A percentile compares a stretch with the other conserved stretches of the same genome.
Conservation (phyloP, 2,888 invertebrate genomes). For the Osmoderma eremita region DNA sequence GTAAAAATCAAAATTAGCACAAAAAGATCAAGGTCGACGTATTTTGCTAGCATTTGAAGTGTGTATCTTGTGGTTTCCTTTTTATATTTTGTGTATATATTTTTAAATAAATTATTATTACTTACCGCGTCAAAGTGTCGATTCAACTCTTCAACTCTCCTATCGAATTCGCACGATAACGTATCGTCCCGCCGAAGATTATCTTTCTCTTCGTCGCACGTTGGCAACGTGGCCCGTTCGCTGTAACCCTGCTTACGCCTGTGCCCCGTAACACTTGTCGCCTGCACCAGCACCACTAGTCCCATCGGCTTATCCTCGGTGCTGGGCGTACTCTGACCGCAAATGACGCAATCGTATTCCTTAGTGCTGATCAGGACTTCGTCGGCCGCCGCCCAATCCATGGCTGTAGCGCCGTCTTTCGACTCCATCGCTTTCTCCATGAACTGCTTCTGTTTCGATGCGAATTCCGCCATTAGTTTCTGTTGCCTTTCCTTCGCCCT, state of each 20-base stretch:
- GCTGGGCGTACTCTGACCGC: slow-evolving; percentile 89
- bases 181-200: slow-evolving; percentile 71
- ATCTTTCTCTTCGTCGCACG: slow-evolving; percentile 72
- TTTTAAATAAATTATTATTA: slow-evolving; percentile 38
- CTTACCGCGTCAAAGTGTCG: slow-evolving; percentile 79
- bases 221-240: slow-evolving; percentile 70
- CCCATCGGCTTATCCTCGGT: slow-evolving; percentile 87
- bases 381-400: slow-evolving; percentile 74
- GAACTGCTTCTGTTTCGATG: slow-evolving; percentile 89
- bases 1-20: slow-evolving; percentile 43
- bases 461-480: slow-evolving; percentile 93
- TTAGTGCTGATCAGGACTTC: slow-evolving; percentile 67
- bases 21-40: too few relatives aligned
- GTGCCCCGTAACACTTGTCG: slow-evolving; percentile 90
- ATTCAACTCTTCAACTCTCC: slow-evolving; percentile 79
- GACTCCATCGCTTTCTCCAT: slow-evolving; percentile 81
- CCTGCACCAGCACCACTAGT: slow-evolving; percentile 85
- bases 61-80: too few relatives aligned
- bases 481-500: slow-evolving; percentile 90
- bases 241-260: slow-evolving; percentile 67
- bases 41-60: too few relatives aligned
- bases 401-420: slow-evolving; percentile 64
- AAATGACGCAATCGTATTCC: slow-evolving; percentile 95
- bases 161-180: slow-evolving; percentile 79
- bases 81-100: too few relatives aligned